Evolutionary conservation across 1,140 invertebrate genomes (phyloP).

Genomic region (Bombus pascuorum): DNA sequence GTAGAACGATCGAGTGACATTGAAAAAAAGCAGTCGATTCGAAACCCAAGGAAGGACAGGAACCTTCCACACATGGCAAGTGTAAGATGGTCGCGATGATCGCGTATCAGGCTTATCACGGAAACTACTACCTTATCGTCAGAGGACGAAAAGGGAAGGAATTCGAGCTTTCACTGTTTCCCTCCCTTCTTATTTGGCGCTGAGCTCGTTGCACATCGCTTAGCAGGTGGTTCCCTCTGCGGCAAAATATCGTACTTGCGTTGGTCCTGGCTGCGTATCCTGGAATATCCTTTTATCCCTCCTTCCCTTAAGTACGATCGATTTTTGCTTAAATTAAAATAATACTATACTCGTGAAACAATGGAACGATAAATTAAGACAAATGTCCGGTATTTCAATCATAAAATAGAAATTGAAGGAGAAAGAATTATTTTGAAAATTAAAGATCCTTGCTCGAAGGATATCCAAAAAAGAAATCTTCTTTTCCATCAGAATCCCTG

Average conservation of each 20-base stretch:
- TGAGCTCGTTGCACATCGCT: slow-evolving; percentile 67
- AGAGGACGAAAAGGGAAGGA: slow-evolving; percentile 70
- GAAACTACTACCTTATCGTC: slow-evolving; percentile 72
- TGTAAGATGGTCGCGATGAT: not conserved
- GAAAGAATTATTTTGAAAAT: not conserved
- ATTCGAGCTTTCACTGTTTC: slow-evolving; percentile 73
- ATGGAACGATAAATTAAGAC: not conserved
- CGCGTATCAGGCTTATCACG: slow-evolving; percentile 17
- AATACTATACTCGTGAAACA: not conserved
- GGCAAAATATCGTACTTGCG: slow-evolving; percentile 59
- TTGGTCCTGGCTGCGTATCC: slow-evolving; percentile 47
- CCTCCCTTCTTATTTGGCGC: slow-evolving; percentile 72
- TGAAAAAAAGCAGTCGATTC: not conserved
- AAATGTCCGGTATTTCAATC: too few relatives aligned
- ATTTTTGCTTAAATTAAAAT: not conserved
- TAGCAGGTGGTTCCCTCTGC: slow-evolving; percentile 74
- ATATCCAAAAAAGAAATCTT: slow-evolving; percentile 52
- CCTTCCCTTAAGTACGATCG: not conserved
- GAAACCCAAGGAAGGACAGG: not conserved
- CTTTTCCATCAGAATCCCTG: slow-evolving; percentile 61
- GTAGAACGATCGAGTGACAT: not conserved
- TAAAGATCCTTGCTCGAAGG: slow-evolving; percentile 23
- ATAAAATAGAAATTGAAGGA: not conserved
- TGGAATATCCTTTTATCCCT: slow-evolving; percentile 49
- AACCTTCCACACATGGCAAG: not conserved